Base-by-base conservation (phyloP, 2,113 vertebrate genomes). In the Nematolebias whitei region DNA sequence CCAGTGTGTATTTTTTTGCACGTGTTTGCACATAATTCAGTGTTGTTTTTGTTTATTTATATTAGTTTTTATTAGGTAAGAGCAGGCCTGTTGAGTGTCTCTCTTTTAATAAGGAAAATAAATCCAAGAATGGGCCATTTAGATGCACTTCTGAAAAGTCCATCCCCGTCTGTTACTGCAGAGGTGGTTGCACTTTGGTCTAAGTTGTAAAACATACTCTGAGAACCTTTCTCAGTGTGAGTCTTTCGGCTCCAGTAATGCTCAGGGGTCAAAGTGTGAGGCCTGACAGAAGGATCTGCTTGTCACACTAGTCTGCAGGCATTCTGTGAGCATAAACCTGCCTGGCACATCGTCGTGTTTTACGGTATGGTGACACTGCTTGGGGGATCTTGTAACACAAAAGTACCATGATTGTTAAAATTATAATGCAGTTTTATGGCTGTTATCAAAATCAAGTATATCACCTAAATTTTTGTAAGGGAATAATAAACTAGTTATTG, bases 261-360 rank as follows among this genome's bases (percentile, higher is more conserved):
- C 72, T 80, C 72, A 74, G 61, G 62, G 80, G 84, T 89, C 76
- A 90, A 78, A 88, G 82, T 39, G 61, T 74, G 85, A 49, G 64
- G 45, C 50, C 67, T 63, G 58, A 57, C 68, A 74, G 76, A 76
- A 77, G 62, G 74, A 75, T 76, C 68, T 43, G 70, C 75, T 71
- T 24, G 60, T 74, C 82, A 56, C 74, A 45, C 35, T 51, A 43
- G 64, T 47, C 56, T 48, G 50, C 8, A 24, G 60, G 79, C 70
- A 70, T 79, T 62, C 74, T 83, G 63, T 19, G 5, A 54, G 68
- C 63, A 57, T 71, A 71, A 83, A 78, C 24, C 78, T 65, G 69
- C 29, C 67, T 6, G 13, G 2, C 41, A 58, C n/a, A 18, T 32
- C 23, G 35, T 29, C 26, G 35, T 49, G 16, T 22, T 63, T 69